These are phyloP conservation scores for Dicroscelio sp. DNA, from an alignment of 2,888 invertebrate genomes.

Conservation along the genomic window DNA sequence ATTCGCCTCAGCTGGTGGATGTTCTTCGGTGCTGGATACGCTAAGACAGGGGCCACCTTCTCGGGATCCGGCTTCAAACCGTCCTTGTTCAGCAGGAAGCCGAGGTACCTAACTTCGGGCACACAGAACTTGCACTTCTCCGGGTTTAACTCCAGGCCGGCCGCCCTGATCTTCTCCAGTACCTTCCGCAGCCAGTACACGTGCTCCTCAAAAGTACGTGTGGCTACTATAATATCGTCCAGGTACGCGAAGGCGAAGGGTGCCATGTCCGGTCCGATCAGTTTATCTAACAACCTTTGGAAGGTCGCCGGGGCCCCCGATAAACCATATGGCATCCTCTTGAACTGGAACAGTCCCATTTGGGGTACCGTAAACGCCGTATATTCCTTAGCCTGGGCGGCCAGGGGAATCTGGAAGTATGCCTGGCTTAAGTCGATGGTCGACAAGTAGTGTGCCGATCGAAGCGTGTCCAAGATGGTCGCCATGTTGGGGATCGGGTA, in stretches of 20 bases:
- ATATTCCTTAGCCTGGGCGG: neutral
- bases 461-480: neutral
- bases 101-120: no score
- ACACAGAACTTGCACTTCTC: constrained; percentile 74
- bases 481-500: constrained; percentile 6
- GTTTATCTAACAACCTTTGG: constrained; percentile 66
- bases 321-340: constrained; percentile 75
- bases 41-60: constrained; percentile 23
- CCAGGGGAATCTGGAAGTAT: no score
- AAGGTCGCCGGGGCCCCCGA: constrained; percentile 77
- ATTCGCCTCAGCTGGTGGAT: constrained; percentile 72
- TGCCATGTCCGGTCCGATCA: no score
- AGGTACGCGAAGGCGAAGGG: no score
- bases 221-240: no score
- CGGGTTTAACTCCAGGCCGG: constrained; percentile 43
- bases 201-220: no score
- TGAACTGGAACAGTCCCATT: constrained; percentile 70
- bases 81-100: no score
- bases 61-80: constrained; percentile 74
- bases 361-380: neutral
- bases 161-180: constrained; percentile 4
- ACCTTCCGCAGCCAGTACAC: constrained; percentile 59
- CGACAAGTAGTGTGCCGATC: neutral
- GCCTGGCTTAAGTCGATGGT: constrained; percentile 4
- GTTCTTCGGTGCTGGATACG: constrained; percentile 48